phyloP scores from a whole-genome alignment of 2,888 invertebrate genomes.

The Mactromeris polynyma region DNA sequence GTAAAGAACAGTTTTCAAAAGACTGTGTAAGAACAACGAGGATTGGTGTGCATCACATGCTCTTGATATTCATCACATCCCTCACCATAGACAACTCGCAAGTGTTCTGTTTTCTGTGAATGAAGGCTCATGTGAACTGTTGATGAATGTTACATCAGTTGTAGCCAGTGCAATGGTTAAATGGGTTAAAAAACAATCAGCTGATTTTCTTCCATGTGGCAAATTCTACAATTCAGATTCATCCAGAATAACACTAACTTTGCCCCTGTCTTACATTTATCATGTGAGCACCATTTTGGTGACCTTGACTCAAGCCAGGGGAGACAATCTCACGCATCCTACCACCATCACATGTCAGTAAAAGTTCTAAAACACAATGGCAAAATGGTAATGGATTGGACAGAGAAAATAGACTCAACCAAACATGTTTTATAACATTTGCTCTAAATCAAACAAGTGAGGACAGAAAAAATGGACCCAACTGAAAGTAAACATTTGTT shows the following conservation, averaged over 20 bases:
- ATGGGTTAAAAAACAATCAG: conserved; percentile 53
- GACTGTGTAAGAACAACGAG: background rate
- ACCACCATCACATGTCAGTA: conserved; percentile 58
- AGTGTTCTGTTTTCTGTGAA: background rate
- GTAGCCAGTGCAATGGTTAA: conserved; percentile 37
- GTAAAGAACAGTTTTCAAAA: background rate
- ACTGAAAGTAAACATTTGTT: too few species aligned
- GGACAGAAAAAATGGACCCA: too few species aligned
- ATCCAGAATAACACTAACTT: conserved; percentile 18
- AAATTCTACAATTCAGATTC: conserved; percentile 54
- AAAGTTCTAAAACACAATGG: conserved; percentile 65
- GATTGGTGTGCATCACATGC: conserved; percentile 13
- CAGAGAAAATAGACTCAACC: too few species aligned
- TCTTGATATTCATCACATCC: background rate
- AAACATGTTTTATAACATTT: too few species aligned
- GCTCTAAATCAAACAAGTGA: too few species aligned
- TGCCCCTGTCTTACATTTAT: conserved; percentile 53
- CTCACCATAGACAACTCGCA: background rate
- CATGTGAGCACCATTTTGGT: conserved; percentile 68
- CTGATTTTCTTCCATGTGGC: too few species aligned
- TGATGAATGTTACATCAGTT: conserved; percentile 16
- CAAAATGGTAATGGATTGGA: conserved; percentile 39
- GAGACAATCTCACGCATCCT: conserved; percentile 51
- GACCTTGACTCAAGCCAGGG: conserved; percentile 60
- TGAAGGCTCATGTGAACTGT: background rate